Base-by-base conservation (phyloP, 2,888 invertebrate genomes). In the Orthosia cruda region DNA sequence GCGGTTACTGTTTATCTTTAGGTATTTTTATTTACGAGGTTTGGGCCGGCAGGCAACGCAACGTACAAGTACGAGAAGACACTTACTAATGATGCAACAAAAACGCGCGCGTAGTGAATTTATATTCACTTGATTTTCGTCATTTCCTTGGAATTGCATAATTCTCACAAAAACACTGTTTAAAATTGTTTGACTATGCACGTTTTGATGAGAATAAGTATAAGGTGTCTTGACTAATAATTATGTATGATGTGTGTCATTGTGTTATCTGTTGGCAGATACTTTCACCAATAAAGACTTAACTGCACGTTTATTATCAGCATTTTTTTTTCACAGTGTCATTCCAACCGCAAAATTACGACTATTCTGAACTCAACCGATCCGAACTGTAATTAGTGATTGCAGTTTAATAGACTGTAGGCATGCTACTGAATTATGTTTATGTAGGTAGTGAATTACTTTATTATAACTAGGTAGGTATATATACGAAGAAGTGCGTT, bases 1-100 rank as follows among this genome's bases (percentile, higher is more conserved):
- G 68, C 11, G 92, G 93, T 76, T 87, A 87, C 47, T 72, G 64
- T 64, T 65, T 91, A 23, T 88, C 92, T 13, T 16, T 77, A 1
- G 20, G 86, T 7, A 76, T 72, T 26, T 92, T 92, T 61, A 65
- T 85, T 26, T 26, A 26, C 26, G 26, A 26, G 26, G 26, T 26
- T 26, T 26, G 26, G 26, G 26, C 15, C n/a, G 49, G 13, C 72
- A n/a, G 61, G 45, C 54, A 47, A 69, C 61, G 54, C 13, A 70
- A 45, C 1, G 16, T 52, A 20, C 40, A 4, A 3, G 32, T n/a
- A 45, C 23, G 18, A 23, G 26, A 4, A 57, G 57, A 57, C 9
- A 23, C 15, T 23, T 40, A 40, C 40, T 54, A 54, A 52, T 20
- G 13, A 7, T 32, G 12, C 32, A 65, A 54, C 13, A 16, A 23